Base-by-base conservation (phyloP, 2,113 vertebrate species). In the Eulemur macaco region DNA sequence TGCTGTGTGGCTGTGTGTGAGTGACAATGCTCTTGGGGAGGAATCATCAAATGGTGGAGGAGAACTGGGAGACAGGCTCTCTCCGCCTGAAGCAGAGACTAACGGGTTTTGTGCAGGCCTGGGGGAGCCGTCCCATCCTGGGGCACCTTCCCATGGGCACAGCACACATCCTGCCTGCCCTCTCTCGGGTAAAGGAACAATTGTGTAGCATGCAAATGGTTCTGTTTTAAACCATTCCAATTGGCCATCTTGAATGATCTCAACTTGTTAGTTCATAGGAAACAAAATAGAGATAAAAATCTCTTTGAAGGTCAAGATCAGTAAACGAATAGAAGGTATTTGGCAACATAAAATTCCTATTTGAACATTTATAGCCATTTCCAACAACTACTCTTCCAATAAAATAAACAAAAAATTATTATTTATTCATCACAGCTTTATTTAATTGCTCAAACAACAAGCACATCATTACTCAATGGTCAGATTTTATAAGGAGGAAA, bases 401-500 rank as follows among this genome's bases (percentile, higher is more conserved):
- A 71, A 52, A 66, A 88, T 50, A 81, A 85, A 77, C 60, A 42
- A 86, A 39, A 50, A 86, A 39, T 54, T 42, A 52, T 74, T 95
- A 39, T 80, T 39, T 31, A 50, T 47, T 73, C 84, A 25, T 14
- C 3, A 37, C 31, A 23, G 45, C 68, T 96, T 87, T 25, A n/a
- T 69, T 81, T 60, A 81, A 87, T 77, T 69, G 69, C 47, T 69
- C 63, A 34, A 60, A 86, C 56, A 69, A 37, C 66, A 45, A 84
- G 6, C 21, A 64, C 45, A 34, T 54, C 60, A 1, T 66, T 60
- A 42, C 47, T 73, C 71, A 17, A 12, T 29, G 60, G 77, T 78
- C 13, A 92, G 81, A 54, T 82, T 97, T 85, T 90, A 66, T 66
- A 91, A 86, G 27, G 1, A 69, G 95, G 97, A 89, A 88, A 94